phyloP scores from a whole-genome alignment of 2,888 invertebrate species.

The Panopea generosa region DNA sequence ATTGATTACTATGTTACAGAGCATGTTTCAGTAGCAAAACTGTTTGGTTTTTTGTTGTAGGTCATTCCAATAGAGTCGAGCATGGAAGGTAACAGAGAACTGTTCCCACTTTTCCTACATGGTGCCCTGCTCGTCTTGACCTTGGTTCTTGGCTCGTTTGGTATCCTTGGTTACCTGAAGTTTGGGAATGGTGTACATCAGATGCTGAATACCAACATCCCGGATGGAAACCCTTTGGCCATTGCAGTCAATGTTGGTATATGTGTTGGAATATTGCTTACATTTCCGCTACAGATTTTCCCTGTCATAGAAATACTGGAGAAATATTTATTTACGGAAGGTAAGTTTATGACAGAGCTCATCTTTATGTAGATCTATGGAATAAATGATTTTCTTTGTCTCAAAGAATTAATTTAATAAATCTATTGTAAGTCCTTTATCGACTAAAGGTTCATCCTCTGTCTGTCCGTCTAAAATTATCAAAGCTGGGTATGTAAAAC shows the following conservation, averaged over 20 bases:
- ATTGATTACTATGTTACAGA: too few species aligned
- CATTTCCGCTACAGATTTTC: constrained; percentile 83
- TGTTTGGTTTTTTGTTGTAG: too few species aligned
- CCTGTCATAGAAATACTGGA: constrained; percentile 82
- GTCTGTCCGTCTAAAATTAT: too few species aligned
- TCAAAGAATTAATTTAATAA: too few species aligned
- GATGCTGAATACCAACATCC: constrained; percentile 81
- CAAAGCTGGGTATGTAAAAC: too few species aligned
- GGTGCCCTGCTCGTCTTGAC: constrained; percentile 74
- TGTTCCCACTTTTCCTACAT: constrained; percentile 79
- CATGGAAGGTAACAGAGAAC: constrained; percentile 83
- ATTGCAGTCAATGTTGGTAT: constrained; percentile 79
- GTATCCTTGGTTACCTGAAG: constrained; percentile 80
- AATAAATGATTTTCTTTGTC: too few species aligned
- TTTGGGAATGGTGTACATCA: constrained; percentile 79
- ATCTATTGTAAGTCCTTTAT: too few species aligned
- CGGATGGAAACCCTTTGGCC: constrained; percentile 62
- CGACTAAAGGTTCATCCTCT: too few species aligned
- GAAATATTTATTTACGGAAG: constrained; percentile 73
- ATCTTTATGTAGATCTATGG: too few species aligned
- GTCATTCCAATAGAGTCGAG: constrained; percentile 84
- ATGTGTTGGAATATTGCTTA: constrained; percentile 80
- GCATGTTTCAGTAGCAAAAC: too few species aligned
- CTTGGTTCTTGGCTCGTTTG: constrained; percentile 76
- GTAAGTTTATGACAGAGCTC: too few species aligned